These are phyloP conservation scores for Sipha maydis DNA, from an alignment of 2,888 invertebrate species.

Conservation along the genomic window DNA sequence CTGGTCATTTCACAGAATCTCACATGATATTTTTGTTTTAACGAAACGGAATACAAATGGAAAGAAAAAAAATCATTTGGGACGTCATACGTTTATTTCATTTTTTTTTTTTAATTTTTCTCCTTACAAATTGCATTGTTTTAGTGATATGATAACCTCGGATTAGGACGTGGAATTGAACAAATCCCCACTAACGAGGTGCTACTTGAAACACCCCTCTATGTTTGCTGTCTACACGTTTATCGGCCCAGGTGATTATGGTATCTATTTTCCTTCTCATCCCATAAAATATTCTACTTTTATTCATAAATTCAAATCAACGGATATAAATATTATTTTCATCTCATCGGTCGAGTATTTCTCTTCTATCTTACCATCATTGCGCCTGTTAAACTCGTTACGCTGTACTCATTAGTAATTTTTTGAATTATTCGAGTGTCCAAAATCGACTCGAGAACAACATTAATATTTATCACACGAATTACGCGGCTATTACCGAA, in stretches of 20 bases:
- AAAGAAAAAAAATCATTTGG: slow-evolving; percentile 1
- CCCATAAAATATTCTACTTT: not conserved
- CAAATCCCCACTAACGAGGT: slow-evolving; percentile 56
- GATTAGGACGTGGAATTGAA: slow-evolving; percentile 42
- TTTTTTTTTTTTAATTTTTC: slow-evolving; percentile 20
- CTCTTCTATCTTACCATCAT: not conserved
- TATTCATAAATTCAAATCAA: not conserved
- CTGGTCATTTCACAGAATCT: not conserved
- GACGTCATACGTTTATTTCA: not conserved
- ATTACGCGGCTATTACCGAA: too few relatives aligned
- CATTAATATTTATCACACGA: too few relatives aligned
- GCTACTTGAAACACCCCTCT: slow-evolving; percentile 28
- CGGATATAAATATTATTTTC: not conserved
- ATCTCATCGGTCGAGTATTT: not conserved
- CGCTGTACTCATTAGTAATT: not conserved
- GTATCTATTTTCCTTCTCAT: not conserved
- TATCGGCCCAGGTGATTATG: slow-evolving; percentile 40
- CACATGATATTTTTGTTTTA: not conserved
- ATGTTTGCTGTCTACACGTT: slow-evolving; percentile 30
- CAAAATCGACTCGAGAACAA: too few relatives aligned
- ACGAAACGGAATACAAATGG: not conserved
- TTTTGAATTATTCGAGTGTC: too few relatives aligned
- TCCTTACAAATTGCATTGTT: slow-evolving; percentile 38
- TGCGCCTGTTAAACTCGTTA: not conserved
- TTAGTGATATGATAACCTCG: slow-evolving; percentile 53